A percentile compares a stretch with the other conserved stretches of the same genome.
Evolutionary conservation across 2,113 vertebrate genomes (phyloP).

Genomic region (Copsychus sechellarum): DNA sequence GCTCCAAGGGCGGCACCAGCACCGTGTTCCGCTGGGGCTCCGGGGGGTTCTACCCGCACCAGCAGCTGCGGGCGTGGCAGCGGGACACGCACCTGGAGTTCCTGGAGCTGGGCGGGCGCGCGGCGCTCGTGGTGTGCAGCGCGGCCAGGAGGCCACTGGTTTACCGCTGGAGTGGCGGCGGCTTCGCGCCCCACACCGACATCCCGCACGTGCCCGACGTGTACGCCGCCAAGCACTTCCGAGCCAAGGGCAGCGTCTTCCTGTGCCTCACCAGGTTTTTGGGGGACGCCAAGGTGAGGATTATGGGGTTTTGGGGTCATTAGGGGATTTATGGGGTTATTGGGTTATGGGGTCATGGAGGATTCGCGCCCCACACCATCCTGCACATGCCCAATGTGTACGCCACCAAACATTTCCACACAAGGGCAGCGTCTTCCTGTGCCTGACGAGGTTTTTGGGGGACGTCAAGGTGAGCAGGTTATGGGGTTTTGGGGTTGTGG

Average conservation of each 20-base stretch:
- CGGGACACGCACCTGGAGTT: neutral
- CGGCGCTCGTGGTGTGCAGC: neutral
- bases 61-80: neutral
- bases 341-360: no score
- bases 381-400: no score
- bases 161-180: neutral
- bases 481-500: no score
- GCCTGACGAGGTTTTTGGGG: no score
- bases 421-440: no score
- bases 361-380: no score
- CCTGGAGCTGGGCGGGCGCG: neutral
- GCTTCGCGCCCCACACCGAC: neutral
- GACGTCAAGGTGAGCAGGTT: no score
- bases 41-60: neutral
- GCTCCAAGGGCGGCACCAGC: conserved; percentile 1
- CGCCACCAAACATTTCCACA: no score
- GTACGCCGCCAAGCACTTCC: neutral
- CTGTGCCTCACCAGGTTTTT: neutral
- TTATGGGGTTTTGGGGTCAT: no score
- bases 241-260: neutral
- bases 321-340: no score
- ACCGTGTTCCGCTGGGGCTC: neutral
- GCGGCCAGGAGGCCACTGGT: neutral
- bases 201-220: neutral
- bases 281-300: neutral